Base-by-base conservation (phyloP, 2,888 invertebrate genomes). In the Margaritifera margaritifera region DNA sequence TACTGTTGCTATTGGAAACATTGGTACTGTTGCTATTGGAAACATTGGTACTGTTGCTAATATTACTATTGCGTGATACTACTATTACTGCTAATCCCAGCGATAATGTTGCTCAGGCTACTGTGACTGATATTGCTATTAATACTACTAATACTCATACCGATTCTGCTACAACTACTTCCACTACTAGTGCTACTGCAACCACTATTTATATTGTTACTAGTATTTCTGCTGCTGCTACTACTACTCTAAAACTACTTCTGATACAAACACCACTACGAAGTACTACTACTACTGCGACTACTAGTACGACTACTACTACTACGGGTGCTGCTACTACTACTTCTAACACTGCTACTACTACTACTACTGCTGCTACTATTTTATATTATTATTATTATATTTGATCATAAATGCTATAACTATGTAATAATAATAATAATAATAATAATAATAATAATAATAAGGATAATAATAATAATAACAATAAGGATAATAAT, bases 91-190 rank as follows among this genome's bases (percentile, higher is more conserved):
- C n/a, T 59, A 19, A 24, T 19, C 24, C 24, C 57, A 59, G 59
- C 25, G 24, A 59, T 20, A 50, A 42, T 42, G 8, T 27, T 59
- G 18, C 59, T n/a, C 6, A 4, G 1, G 25, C 59, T 59, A 18
- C 59, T 25, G 19, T 27, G 22, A 58, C 27, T 22, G 25, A 22
- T 18, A 22, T 25, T 4, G 8, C 57, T 57, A 57, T 24, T 57
- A 57, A 19, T 57, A 57, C 57, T 57, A 57, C 57, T 57, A 22
- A 19, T 57, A 57, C 57, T 57, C 19, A 19, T 57, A 57, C 57
- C 22, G 22, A 19, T 57, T n/a, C 57, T 57, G 22, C 57, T 57
- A 57, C 58, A 24, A 58, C n/a, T 58, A 58, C 58, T 58, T 24
- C 3, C 1, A 3, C 59, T 24, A 58, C 59, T 58, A 18, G 15